A percentile compares a stretch with the other conserved stretches of the same genome.
Conservation (phyloP, 2,113 vertebrate species). For the Alosa alosa region DNA sequence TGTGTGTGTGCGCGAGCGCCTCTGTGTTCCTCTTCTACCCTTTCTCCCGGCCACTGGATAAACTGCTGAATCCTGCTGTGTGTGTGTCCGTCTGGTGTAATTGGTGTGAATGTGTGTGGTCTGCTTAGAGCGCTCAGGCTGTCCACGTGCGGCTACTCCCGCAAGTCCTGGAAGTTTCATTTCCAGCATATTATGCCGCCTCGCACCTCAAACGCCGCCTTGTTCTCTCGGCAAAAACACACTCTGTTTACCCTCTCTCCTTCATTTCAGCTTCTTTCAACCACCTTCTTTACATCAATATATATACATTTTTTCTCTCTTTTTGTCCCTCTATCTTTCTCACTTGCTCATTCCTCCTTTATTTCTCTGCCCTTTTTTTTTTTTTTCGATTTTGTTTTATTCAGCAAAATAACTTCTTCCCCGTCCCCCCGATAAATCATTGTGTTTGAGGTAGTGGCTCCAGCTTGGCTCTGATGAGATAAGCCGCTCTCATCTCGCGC, state of each 20-base stretch:
- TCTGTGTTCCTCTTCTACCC: constrained; percentile 13
- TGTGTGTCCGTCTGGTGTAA: neutral
- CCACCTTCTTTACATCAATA: constrained; percentile 67
- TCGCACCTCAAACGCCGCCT: constrained; percentile 58
- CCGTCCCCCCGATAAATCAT: constrained; percentile 72
- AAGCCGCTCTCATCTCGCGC: constrained; percentile 85
- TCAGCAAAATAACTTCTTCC: constrained; percentile 74
- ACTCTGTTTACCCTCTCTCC: constrained; percentile 73
- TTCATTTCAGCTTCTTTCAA: constrained; percentile 66
- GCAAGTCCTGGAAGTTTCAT: constrained; percentile 64
- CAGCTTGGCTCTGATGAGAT: constrained; percentile 85
- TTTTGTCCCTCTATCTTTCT: constrained; percentile 41
- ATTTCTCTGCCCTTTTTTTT: constrained; percentile 67
- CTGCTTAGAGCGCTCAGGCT: constrained; percentile 31
- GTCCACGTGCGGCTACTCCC: constrained; percentile 53
- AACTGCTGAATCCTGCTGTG: neutral
- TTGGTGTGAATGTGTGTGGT: constrained; percentile 6
- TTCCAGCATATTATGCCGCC: constrained; percentile 68
- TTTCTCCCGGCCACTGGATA: constrained; percentile 35
- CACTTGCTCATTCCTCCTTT: constrained; percentile 65
- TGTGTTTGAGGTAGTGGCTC: constrained; percentile 72
- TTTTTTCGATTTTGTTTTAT: constrained; percentile 58
- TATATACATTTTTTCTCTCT: constrained; percentile 32
- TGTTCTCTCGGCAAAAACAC: constrained; percentile 65
- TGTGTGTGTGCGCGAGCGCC: neutral